These are phyloP conservation scores for Oryzaephilus surinamensis DNA, from an alignment of 1,140 invertebrate species.

Conservation along the genomic window DNA sequence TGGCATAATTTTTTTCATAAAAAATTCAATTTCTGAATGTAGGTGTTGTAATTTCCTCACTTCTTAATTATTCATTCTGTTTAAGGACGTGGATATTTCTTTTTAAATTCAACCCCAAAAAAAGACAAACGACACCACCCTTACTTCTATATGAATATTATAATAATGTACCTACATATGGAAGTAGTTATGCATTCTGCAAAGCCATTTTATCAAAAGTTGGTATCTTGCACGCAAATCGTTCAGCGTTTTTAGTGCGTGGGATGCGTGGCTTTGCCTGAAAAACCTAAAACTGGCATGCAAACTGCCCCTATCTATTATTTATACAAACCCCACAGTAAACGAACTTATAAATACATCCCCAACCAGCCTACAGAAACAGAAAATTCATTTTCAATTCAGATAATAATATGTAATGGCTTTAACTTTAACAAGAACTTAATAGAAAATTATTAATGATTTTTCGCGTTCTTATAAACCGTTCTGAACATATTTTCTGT, in stretches of 20 bases:
- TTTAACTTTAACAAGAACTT: no score
- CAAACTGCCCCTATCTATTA: conserved; percentile 20
- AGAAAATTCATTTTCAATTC: conserved; percentile 8
- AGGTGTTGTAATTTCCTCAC: no score
- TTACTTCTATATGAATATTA: no score
- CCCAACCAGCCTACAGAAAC: conserved; percentile 8
- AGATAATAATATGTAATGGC: no score
- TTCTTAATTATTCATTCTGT: no score
- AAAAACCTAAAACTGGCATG: conserved; percentile 11
- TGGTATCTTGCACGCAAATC: conserved; percentile 19
- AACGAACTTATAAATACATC: conserved; percentile 7
- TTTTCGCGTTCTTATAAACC: conserved; percentile 11
- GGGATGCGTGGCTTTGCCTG: conserved; percentile 19
- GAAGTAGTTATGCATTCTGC: conserved; percentile 15
- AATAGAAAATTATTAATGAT: conserved; percentile 10
- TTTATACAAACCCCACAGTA: conserved; percentile 12
- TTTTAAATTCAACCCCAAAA: no score
- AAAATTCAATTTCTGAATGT: no score
- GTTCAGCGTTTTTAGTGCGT: conserved; percentile 4
- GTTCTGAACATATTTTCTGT: no score
- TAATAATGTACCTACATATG: no score
- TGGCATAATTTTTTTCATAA: no score
- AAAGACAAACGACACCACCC: no score
- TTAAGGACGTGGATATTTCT: no score
- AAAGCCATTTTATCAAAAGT: conserved; percentile 9